A percentile compares a stretch with the other conserved stretches of the same genome.
Conservation (phyloP, 2,113 vertebrate species). For the Lasiurus cinereus region DNA sequence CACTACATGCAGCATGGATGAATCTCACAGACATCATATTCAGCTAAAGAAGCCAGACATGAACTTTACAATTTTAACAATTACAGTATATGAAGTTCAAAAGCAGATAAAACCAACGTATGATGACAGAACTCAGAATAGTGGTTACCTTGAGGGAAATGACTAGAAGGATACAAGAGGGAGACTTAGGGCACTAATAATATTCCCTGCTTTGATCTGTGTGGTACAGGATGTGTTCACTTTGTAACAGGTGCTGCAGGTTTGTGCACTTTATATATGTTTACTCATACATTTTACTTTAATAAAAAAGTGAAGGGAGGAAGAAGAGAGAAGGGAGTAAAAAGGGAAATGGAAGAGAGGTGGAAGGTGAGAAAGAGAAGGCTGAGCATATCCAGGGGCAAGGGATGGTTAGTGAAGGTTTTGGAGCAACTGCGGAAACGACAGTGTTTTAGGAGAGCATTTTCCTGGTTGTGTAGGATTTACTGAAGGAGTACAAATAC, state of each 20-base stretch:
- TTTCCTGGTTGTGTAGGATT: conserved; percentile 16
- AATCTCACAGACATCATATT: neutral
- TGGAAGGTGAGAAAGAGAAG: neutral
- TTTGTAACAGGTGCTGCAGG: neutral
- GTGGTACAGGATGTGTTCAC: neutral
- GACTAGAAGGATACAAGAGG: neutral
- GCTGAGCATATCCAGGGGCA: neutral
- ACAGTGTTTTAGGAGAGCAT: conserved; percentile 4
- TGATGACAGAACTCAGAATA: neutral
- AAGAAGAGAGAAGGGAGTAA: neutral
- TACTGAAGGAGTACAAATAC: neutral
- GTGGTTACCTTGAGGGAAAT: neutral
- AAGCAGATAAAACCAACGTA: neutral
- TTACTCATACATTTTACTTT: neutral
- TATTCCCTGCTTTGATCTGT: neutral
- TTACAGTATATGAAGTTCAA: conserved; percentile 1
- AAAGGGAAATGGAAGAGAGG: neutral
- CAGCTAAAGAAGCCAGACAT: neutral
- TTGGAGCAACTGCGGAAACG: neutral
- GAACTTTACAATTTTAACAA: neutral
- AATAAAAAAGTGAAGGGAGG: neutral
- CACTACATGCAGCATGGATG: neutral
- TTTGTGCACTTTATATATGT: neutral
- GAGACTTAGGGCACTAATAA: neutral
- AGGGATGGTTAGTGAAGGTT: neutral